Percentiles rank a stretch among this genome's conserved stretches.
phyloP scores from a whole-genome alignment of 2,113 vertebrate genomes.

The Rhombomys opimus region DNA sequence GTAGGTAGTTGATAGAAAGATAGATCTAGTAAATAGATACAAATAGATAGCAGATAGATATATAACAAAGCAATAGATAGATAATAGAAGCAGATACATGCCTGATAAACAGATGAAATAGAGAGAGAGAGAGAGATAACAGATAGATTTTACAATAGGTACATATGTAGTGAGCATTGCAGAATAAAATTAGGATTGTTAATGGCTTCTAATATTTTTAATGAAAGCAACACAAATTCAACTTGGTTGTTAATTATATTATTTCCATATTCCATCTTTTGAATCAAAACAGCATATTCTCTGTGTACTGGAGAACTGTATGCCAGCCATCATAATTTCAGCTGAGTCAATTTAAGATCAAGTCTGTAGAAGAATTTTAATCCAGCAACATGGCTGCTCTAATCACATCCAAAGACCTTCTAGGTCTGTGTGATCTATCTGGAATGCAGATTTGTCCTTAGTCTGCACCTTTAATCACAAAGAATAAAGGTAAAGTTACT shows the following conservation, averaged over 20 bases:
- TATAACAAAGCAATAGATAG: background rate
- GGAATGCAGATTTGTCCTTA: no score
- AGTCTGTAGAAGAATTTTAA: background rate
- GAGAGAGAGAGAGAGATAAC: background rate
- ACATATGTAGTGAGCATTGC: background rate
- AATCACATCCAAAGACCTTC: no score
- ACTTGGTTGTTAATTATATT: background rate
- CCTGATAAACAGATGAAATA: background rate
- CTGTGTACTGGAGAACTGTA: background rate
- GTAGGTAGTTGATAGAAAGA: background rate
- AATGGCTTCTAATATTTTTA: background rate
- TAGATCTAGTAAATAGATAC: background rate
- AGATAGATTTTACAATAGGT: background rate
- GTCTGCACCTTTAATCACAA: no score
- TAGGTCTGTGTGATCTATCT: no score
- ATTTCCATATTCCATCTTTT: background rate
- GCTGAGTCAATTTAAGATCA: background rate
- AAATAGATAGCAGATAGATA: background rate
- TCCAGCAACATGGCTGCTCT: background rate
- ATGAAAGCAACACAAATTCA: constrained; percentile 1
- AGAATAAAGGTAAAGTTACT: no score
- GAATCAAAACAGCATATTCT: background rate
- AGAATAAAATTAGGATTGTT: background rate
- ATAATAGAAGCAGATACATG: background rate
- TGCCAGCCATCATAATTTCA: background rate